These are phyloP conservation scores for Orthosia gracilis DNA, from an alignment of 2,888 invertebrate species.

Conservation along the genomic window DNA sequence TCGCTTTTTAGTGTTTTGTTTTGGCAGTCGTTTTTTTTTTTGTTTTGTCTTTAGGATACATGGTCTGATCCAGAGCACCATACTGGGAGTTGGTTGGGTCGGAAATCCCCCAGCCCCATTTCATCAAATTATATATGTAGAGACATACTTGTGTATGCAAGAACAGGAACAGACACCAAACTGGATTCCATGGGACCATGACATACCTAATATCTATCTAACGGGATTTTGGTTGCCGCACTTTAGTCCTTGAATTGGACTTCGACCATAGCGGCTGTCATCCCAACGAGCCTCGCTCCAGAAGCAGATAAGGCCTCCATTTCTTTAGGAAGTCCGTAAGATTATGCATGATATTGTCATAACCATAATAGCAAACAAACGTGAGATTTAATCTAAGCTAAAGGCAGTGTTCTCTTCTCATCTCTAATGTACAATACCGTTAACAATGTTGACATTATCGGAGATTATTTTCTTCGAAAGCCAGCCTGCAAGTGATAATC, in stretches of 20 bases:
- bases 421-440: constrained; percentile 1
- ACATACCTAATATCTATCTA: too few relatives aligned
- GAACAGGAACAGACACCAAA: too few relatives aligned
- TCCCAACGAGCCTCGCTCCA: too few relatives aligned
- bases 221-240: too few relatives aligned
- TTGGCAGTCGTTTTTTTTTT: too few relatives aligned
- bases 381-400: background rate
- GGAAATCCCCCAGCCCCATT: background rate
- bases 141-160: background rate
- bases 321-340: too few relatives aligned
- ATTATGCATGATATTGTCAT: too few relatives aligned
- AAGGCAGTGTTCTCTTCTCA: constrained; percentile 6
- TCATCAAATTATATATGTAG: background rate
- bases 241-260: too few relatives aligned
- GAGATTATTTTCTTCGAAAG: constrained; percentile 47
- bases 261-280: too few relatives aligned
- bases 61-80: background rate
- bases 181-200: too few relatives aligned
- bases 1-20: too few relatives aligned
- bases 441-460: constrained; percentile 34
- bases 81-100: background rate
- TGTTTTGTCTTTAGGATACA: background rate
- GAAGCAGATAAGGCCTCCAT: too few relatives aligned
- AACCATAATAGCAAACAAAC: background rate
- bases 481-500: constrained; percentile 40